These are phyloP conservation scores for Cyphotilapia sp. DNA, from an alignment of 2,113 vertebrate species.

Conservation along the genomic window DNA sequence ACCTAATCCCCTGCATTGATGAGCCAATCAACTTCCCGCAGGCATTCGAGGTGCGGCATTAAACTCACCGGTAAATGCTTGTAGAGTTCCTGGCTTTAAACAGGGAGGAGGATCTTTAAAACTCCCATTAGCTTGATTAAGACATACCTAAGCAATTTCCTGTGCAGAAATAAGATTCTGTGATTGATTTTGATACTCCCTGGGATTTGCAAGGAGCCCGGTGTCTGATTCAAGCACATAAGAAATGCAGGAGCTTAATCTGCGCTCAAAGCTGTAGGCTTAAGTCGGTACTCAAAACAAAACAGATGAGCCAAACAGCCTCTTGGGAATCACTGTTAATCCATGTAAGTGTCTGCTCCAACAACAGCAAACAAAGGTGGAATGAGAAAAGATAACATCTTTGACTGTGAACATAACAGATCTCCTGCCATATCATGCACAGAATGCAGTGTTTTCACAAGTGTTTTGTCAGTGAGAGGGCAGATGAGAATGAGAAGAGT, in stretches of 20 bases:
- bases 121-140: conserved; percentile 53
- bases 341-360: conserved; percentile 22
- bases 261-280: conserved; percentile 26
- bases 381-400: conserved; percentile 13
- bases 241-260: conserved; percentile 45
- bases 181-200: conserved; percentile 36
- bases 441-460: neutral
- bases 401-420: neutral
- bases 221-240: conserved; percentile 18
- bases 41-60: neutral
- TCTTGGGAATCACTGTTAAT: conserved; percentile 31
- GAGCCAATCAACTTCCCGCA: conserved; percentile 58
- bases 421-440: neutral
- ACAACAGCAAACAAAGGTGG: conserved; percentile 6
- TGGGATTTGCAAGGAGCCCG: neutral
- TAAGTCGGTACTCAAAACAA: conserved; percentile 29
- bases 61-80: conserved; percentile 21
- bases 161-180: neutral
- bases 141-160: conserved; percentile 59
- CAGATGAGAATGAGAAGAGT: neutral
- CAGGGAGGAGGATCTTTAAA: conserved; percentile 46
- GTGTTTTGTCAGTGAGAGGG: neutral
- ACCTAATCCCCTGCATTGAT: conserved; percentile 45
- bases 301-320: conserved; percentile 25
- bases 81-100: conserved; percentile 18